These are phyloP conservation scores for Phortica variegata DNA, from an alignment of 1,140 invertebrate genomes.

Conservation along the genomic window DNA sequence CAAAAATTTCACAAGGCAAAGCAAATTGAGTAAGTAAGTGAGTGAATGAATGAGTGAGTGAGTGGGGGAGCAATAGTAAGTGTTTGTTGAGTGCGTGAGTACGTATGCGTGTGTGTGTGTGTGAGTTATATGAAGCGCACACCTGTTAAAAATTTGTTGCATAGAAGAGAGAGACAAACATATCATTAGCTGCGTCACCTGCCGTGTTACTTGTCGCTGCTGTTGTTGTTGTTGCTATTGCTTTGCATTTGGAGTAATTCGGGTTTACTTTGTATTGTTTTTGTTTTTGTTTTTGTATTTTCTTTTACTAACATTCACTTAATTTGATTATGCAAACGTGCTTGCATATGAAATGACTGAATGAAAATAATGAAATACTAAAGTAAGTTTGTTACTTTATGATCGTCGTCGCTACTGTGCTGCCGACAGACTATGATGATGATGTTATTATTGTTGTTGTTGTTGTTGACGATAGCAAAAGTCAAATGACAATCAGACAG, in stretches of 20 bases:
- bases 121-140: neutral
- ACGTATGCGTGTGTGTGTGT: constrained; percentile 23
- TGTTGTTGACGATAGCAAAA: no score
- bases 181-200: no score
- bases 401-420: no score
- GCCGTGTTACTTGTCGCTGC: no score
- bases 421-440: no score
- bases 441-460: no score
- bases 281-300: neutral
- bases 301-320: neutral
- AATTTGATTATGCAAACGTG: neutral
- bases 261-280: neutral
- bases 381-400: neutral
- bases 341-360: neutral
- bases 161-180: no score
- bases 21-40: constrained; percentile 15
- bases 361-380: neutral
- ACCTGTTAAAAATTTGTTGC: neutral
- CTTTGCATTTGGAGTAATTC: neutral
- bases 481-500: no score
- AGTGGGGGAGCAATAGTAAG: neutral
- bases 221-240: no score
- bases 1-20: constrained; percentile 2
- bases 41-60: neutral
- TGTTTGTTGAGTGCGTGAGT: neutral